These are phyloP conservation scores for Myripristis murdjan DNA, from an alignment of 2,797 vertebrate genomes.

Conservation along the genomic window DNA sequence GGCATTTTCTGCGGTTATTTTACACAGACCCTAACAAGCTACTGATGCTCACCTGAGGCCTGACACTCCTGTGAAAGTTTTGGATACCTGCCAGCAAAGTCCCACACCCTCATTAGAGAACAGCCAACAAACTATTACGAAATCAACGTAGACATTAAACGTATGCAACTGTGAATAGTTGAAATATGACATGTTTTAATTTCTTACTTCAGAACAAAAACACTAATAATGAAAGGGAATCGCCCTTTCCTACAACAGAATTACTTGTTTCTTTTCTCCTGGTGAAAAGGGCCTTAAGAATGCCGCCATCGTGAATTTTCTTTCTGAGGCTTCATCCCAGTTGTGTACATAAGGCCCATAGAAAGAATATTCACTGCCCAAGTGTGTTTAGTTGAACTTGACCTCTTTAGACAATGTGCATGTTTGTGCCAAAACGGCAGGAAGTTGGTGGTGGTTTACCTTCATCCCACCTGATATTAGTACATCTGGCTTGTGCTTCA, in stretches of 20 bases:
- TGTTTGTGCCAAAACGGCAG: constrained; percentile 81
- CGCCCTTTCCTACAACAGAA: not conserved
- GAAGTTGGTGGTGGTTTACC: constrained; percentile 63
- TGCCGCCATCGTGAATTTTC: constrained; percentile 36
- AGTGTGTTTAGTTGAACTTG: constrained; percentile 63
- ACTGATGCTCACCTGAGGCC: constrained; percentile 10
- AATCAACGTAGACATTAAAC: constrained; percentile 53
- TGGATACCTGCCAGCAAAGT: constrained; percentile 7
- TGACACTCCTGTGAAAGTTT: constrained; percentile 19
- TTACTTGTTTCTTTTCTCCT: constrained; percentile 33
- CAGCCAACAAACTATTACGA: constrained; percentile 23
- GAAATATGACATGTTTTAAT: constrained; percentile 41
- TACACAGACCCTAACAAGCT: constrained; percentile 19
- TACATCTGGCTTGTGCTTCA: constrained; percentile 59
- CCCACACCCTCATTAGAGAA: constrained; percentile 15
- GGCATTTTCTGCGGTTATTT: constrained; percentile 7
- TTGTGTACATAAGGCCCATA: constrained; percentile 76
- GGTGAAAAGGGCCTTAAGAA: constrained; percentile 47
- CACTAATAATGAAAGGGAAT: constrained; percentile 20
- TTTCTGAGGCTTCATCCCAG: constrained; percentile 63
- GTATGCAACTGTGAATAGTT: constrained; percentile 70
- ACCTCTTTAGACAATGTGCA: constrained; percentile 78
- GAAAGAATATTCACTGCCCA: constrained; percentile 66
- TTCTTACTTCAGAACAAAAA: constrained; percentile 13
- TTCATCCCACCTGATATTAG: constrained; percentile 66